These are phyloP conservation scores for Microctonus brassicae DNA, from an alignment of 2,888 invertebrate genomes.

Conservation along the genomic window DNA sequence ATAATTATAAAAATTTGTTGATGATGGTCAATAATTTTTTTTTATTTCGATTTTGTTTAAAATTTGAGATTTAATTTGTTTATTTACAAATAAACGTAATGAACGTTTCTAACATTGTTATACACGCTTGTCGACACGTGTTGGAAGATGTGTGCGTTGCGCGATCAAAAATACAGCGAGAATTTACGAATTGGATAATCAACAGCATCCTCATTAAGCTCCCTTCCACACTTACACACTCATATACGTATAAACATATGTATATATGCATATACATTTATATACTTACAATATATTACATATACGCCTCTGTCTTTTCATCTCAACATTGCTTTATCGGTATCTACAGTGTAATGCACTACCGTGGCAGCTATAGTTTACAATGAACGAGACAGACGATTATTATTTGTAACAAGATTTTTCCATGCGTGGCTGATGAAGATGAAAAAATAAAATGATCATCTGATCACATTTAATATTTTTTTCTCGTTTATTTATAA, in stretches of 20 bases:
- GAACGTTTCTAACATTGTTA: constrained; percentile 24
- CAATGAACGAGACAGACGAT: background rate
- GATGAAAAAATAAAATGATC: background rate
- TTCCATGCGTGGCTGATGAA: background rate
- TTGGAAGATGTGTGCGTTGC: constrained; percentile 27
- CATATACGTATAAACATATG: background rate
- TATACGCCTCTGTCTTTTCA: background rate
- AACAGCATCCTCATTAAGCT: constrained; percentile 77
- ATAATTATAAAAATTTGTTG: too few relatives aligned
- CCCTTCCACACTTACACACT: constrained; percentile 59
- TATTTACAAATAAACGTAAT: background rate
- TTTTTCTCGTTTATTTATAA: background rate
- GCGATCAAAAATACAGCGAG: constrained; percentile 69
- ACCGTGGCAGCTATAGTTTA: background rate
- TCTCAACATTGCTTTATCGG: background rate
- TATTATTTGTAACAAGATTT: background rate
- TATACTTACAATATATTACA: background rate
- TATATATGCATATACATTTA: background rate
- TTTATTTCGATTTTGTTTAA: too few relatives aligned
- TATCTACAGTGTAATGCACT: background rate
- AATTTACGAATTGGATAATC: constrained; percentile 76
- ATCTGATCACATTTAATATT: background rate
- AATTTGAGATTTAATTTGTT: background rate
- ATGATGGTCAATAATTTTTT: too few relatives aligned
- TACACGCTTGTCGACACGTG: background rate